Base-by-base conservation (phyloP, 30 jellyfish, hydroid and myxozoan species). In the Hydractinia symbiolongicarpus region DNA sequence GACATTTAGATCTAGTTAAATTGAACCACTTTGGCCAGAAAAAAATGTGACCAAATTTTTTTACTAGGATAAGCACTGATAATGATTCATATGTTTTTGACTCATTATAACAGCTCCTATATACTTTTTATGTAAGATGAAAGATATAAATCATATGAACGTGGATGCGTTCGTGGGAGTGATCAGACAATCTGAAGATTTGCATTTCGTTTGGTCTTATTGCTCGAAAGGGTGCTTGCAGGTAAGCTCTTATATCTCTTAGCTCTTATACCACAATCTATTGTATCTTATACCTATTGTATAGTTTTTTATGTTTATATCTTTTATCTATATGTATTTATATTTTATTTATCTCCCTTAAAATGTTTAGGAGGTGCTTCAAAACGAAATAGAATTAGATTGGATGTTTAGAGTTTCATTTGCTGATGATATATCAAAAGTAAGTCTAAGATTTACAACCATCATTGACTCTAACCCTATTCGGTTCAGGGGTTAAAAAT, bases 351-450 rank as follows among this genome's bases (percentile, higher is more conserved):
- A 30, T 30, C 44, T 30, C 44, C 44, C 44, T 30, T 30, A 30
- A 30, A 30, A 30, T 30, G 1, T 30, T 30, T 30, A 30, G 44
- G 44, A 30, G 44, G 44, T 30, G 44, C 44, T 30, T 30, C 44
- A 30, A 30, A 30, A 30, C n/a, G 94, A 84, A 64, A 69, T 84
- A 57, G 95, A 85, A 5, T 81, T 82, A 50, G 97, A 90, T 71
- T 90, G 97, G 97, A 90, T 79, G 93, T 90, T 90, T 57, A 66
- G 88, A 51, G 58, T 90, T 55, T 90, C 97, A 75, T 90, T 90
- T 81, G 95, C 95, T 20, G 84, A 82, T 14, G 97, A 90, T 55
- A 90, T 90, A 70, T 90, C 89, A 17, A 84, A 78, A 90, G 97
- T 90, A 61, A 16, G 82, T 50, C 44, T 2, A 30, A 30, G 44